Evolutionary conservation across 2,797 vertebrate species (phyloP).

Genomic region (Hoplostethus atlanticus): DNA sequence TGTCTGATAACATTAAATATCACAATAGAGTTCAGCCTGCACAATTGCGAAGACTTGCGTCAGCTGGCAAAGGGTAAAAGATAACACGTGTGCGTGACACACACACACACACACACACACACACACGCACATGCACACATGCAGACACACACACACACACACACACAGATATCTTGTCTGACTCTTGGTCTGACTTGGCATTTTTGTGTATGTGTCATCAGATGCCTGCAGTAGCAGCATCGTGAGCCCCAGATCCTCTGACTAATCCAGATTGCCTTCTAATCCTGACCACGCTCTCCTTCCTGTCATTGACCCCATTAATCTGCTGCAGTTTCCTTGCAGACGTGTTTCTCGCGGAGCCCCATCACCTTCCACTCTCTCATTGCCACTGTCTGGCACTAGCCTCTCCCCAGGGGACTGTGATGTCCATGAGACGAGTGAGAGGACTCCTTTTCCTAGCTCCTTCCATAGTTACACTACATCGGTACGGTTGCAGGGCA

Average conservation of each 20-base stretch:
- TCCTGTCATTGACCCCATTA: constrained; percentile 50
- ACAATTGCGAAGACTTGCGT: neutral
- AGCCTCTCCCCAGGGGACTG: too few species aligned
- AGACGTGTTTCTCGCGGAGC: neutral
- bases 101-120: constrained; percentile 9
- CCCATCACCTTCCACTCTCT: too few species aligned
- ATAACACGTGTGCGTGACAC: neutral
- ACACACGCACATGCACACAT: neutral
- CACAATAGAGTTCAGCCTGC: constrained; percentile 25
- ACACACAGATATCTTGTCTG: constrained; percentile 3
- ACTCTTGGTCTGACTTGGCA: constrained; percentile 54
- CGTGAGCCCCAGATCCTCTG: constrained; percentile 45
- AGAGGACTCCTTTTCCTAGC: neutral
- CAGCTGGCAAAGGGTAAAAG: constrained; percentile 10
- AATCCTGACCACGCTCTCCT: constrained; percentile 58
- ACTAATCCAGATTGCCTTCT: constrained; percentile 69
- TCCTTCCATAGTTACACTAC: neutral
- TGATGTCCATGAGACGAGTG: neutral
- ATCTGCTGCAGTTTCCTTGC: constrained; percentile 29
- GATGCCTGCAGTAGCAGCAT: constrained; percentile 46
- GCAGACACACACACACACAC: constrained; percentile 2
- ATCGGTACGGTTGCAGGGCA: too few species aligned
- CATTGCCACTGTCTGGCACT: too few species aligned
- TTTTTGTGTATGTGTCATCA: constrained; percentile 57
- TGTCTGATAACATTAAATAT: constrained; percentile 45